Evolutionary conservation across 2,113 vertebrate genomes (phyloP), one percentile per base, ranked within the genome.

Genomic region (Tenrec ecaudatus): DNA sequence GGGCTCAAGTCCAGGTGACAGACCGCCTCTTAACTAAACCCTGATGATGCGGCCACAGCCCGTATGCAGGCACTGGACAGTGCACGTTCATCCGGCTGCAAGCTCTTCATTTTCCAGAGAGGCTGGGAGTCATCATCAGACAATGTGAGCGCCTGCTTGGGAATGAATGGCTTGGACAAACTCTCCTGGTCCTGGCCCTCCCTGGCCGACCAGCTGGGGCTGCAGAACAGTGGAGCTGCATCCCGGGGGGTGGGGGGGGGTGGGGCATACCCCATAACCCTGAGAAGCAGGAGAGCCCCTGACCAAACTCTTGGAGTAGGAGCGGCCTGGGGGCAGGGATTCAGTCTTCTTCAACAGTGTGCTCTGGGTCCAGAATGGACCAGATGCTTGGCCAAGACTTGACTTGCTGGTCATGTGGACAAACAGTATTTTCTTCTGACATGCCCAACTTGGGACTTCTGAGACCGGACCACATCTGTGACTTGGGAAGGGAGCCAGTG

Each of bases 81-180:
- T 27, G 89, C 47, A 53, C 78, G 85, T 69, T 86, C 82, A 88
- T 95, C 94, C 27, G 15, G 69, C 82, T 93, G 94, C 47, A 58
- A 88, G 88, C 38, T 82, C 78, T 75, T 86, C 31, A 16, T 90
- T 88, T 95, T 88, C 94, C 92, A 92, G 85, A 78, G 73, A 94
- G 68, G 85, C 93, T 89, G 91, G 57, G 84, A 94, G 76, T 95
- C 95, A 95, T 88, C 73, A 80, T 92, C 69, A 92, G 92, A 92
- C 94, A 77, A 95, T 64, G 64, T 71, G 88, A 94, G 1, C 69
- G 81, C 79, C 92, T 77, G 38, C 71, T 58, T 88, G 79, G 92
- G 77, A 82, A 79, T 0, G 77, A 82, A 79, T 0, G 2, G 73
- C 64, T 82, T 64, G 88, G 92, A 88, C 85, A 43, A 82, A 80